These are phyloP conservation scores for Exephanes ischioxanthus DNA, from an alignment of 2,888 invertebrate species.

Conservation along the genomic window DNA sequence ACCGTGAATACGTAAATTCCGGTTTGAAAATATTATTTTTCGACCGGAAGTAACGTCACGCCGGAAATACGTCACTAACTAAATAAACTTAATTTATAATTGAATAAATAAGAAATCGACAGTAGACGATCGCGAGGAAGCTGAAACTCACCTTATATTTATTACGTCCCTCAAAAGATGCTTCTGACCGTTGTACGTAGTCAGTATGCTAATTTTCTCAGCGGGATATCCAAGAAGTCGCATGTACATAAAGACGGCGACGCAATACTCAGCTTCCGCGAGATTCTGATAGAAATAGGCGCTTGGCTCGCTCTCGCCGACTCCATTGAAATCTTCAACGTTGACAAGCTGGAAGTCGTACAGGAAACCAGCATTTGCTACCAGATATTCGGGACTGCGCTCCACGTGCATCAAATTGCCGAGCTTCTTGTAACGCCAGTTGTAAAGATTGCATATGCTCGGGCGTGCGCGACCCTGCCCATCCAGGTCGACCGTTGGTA, in stretches of 20 bases:
- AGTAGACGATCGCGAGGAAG: background rate
- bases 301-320: conserved; percentile 98
- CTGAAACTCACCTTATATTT: conserved; percentile 86
- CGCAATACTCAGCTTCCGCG: conserved; percentile 97
- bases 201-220: conserved; percentile 97
- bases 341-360: conserved; percentile 98
- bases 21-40: no score
- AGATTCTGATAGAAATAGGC: conserved; percentile 99
- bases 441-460: conserved; percentile 96
- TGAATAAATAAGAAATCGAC: background rate
- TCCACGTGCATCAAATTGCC: conserved; percentile 97
- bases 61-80: no score
- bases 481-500: conserved; percentile 98
- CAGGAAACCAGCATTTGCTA: conserved; percentile 96
- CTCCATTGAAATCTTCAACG: conserved; percentile 98
- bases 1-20: no score
- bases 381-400: conserved; percentile 92
- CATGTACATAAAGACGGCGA: conserved; percentile 99
- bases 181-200: conserved; percentile 99
- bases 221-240: conserved; percentile 98
- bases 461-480: conserved; percentile 98
- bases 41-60: no score
- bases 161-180: conserved; percentile 98
- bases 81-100: no score
- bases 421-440: conserved; percentile 98